phyloP scores from a whole-genome alignment of 2,888 invertebrate genomes.

The Spilosoma lubricipeda region DNA sequence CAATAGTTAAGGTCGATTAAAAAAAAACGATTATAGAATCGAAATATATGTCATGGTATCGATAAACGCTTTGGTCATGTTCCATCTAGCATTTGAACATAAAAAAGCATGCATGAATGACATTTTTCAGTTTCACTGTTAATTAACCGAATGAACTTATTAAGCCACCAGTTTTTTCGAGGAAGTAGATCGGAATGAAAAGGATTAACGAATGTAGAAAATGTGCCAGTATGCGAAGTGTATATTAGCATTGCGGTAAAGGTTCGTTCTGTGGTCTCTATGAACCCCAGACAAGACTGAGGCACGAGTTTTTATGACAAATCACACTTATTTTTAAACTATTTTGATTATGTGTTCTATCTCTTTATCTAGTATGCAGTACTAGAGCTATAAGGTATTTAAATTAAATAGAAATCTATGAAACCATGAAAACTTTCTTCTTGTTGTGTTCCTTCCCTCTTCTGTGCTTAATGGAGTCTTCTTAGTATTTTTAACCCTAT shows the following conservation, averaged over 20 bases:
- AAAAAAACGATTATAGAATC: constrained; percentile 70
- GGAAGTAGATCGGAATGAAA: not conserved
- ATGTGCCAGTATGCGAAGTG: not conserved
- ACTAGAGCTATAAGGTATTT: not conserved
- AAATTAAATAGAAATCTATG: not conserved
- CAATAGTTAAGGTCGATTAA: constrained; percentile 71
- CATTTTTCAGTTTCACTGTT: not conserved
- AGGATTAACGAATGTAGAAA: not conserved
- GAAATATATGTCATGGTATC: constrained; percentile 79
- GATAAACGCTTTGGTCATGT: constrained; percentile 60
- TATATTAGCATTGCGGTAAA: not conserved
- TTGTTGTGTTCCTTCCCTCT: not conserved
- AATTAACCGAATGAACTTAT: too few species aligned
- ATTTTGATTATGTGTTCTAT: not conserved
- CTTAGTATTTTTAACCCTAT: not conserved
- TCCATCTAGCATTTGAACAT: constrained; percentile 30
- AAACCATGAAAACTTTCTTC: not conserved
- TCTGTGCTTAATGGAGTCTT: not conserved
- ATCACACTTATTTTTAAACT: not conserved
- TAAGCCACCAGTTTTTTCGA: too few species aligned
- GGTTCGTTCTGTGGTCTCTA: not conserved
- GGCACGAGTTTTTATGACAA: not conserved
- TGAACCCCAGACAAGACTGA: not conserved
- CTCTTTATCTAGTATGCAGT: not conserved
- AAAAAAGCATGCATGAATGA: constrained; percentile 11